These are phyloP conservation scores for Bujurquina vittata DNA, from an alignment of 2,113 vertebrate genomes.

Conservation along the genomic window DNA sequence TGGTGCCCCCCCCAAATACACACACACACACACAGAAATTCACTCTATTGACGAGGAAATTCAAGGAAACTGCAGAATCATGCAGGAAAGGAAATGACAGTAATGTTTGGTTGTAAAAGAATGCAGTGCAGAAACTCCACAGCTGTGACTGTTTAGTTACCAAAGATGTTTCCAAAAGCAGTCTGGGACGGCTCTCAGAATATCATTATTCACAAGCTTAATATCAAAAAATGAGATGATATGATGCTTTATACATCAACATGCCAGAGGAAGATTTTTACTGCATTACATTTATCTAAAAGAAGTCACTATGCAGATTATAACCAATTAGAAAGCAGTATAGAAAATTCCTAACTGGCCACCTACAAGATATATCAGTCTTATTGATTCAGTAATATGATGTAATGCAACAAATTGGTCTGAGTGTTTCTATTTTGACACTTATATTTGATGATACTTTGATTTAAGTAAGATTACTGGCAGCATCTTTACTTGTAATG, in stretches of 20 bases:
- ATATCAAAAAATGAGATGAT: background rate
- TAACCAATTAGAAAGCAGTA: too few relatives aligned
- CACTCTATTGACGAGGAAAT: background rate
- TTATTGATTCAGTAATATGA: background rate
- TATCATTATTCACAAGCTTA: background rate
- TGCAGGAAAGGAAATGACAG: background rate
- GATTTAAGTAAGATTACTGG: background rate
- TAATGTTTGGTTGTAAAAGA: slow-evolving; percentile 10
- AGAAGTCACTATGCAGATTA: background rate
- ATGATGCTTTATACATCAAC: background rate
- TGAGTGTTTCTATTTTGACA: background rate
- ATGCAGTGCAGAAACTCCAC: background rate
- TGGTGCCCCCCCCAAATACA: background rate
- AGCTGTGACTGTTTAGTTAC: slow-evolving; percentile 1
- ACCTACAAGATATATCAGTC: too few relatives aligned
- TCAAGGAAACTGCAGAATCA: background rate
- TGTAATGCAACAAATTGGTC: background rate
- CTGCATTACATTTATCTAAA: background rate
- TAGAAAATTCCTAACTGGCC: too few relatives aligned
- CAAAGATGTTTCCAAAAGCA: background rate
- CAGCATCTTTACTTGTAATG: background rate
- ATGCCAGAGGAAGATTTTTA: background rate
- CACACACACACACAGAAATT: background rate
- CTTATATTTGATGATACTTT: background rate
- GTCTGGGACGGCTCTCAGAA: background rate